phyloP scores from a whole-genome alignment of 2,888 invertebrate species.

The Nemoura dubitans region DNA sequence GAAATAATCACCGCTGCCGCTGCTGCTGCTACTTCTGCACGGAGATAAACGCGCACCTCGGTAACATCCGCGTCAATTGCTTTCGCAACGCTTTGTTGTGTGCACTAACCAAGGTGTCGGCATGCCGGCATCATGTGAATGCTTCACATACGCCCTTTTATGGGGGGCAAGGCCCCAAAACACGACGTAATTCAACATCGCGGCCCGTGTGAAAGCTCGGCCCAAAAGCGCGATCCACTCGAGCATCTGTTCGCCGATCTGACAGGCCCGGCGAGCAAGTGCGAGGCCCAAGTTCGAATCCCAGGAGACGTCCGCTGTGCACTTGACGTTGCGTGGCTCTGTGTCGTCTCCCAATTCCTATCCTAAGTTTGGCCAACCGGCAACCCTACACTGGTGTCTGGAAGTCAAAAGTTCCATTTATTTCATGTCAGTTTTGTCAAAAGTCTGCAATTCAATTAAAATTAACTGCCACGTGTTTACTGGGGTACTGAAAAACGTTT shows the following conservation, averaged over 20 bases:
- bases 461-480: too few relatives aligned
- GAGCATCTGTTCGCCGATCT: neutral
- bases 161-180: neutral
- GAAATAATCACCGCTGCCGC: neutral
- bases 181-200: too few relatives aligned
- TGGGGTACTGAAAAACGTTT: too few relatives aligned
- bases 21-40: neutral
- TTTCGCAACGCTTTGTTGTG: neutral
- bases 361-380: too few relatives aligned
- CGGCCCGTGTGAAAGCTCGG: neutral
- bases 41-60: neutral
- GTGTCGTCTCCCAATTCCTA: too few relatives aligned
- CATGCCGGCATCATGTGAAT: neutral
- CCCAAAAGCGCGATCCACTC: neutral
- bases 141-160: slow-evolving; percentile 7
- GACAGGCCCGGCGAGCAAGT: neutral
- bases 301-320: too few relatives aligned
- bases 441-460: too few relatives aligned
- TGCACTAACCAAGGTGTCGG: neutral
- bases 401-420: too few relatives aligned
- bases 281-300: too few relatives aligned
- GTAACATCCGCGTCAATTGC: neutral
- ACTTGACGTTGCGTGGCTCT: too few relatives aligned
- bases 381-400: too few relatives aligned
- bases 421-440: too few relatives aligned